Percentiles rank a stretch among this genome's conserved stretches.
Evolutionary conservation across 2,888 invertebrate species (phyloP).

Genomic region (Caprella mutica): DNA sequence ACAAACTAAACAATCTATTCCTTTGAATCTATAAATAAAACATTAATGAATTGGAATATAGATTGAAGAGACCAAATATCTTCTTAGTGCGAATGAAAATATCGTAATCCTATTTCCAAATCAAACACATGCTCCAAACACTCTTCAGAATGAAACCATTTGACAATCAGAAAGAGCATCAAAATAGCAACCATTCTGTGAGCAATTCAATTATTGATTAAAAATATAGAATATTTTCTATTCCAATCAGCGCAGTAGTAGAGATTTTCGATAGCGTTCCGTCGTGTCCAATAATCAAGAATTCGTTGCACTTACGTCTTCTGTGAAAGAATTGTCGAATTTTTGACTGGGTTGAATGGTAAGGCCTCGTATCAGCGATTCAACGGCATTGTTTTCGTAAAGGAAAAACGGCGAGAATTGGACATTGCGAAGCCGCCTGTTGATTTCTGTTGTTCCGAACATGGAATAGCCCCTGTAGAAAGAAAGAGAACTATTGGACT

Average conservation of each 20-base stretch:
- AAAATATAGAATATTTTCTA: neutral
- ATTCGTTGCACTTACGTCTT: conserved; percentile 39
- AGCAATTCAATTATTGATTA: no score
- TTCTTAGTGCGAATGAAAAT: no score
- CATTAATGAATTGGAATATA: no score
- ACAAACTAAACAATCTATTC: no score
- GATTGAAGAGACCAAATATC: no score
- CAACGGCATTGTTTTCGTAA: conserved; percentile 42
- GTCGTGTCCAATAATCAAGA: neutral
- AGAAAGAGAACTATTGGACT: neutral
- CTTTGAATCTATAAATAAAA: no score
- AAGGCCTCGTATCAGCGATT: conserved; percentile 43
- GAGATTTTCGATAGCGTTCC: neutral
- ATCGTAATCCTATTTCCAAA: no score
- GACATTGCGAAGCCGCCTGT: conserved; percentile 45
- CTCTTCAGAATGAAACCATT: no score
- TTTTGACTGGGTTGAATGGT: conserved; percentile 43
- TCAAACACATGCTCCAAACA: no score
- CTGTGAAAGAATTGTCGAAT: conserved; percentile 43
- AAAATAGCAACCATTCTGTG: no score
- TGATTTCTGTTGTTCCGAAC: conserved; percentile 37
- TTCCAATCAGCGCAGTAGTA: neutral
- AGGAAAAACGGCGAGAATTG: conserved; percentile 44
- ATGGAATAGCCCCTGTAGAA: conserved; percentile 35
- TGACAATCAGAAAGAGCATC: no score